Evolutionary conservation across 23 tunicate species (phyloP).

Genomic region (Halocynthia roretzi): DNA sequence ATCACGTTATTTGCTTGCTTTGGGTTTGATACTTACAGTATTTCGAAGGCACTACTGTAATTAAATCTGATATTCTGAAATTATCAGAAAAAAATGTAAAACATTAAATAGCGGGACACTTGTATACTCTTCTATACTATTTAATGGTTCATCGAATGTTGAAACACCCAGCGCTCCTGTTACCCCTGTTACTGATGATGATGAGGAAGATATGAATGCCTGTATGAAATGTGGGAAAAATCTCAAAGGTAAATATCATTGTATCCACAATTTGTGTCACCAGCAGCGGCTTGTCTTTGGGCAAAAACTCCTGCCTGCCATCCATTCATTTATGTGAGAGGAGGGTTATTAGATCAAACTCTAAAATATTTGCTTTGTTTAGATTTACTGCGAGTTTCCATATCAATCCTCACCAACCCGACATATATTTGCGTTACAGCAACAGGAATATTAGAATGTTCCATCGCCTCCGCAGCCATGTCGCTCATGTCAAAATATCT

Average conservation of each 20-base stretch:
- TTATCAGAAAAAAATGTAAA: too few relatives aligned
- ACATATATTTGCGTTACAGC: conserved; percentile 76
- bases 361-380: not conserved
- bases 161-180: conserved; percentile 40
- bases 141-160: conserved; percentile 11
- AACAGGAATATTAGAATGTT: conserved; percentile 82
- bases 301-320: too few relatives aligned
- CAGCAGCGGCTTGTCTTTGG: too few relatives aligned
- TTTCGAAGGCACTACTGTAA: too few relatives aligned
- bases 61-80: too few relatives aligned
- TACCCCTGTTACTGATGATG: conserved; percentile 26
- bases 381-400: conserved; percentile 74
- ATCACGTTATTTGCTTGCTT: too few relatives aligned
- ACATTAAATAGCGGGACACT: too few relatives aligned
- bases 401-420: conserved; percentile 60
- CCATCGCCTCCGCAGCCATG: conserved; percentile 89
- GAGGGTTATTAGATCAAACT: too few relatives aligned
- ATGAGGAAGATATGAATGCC: conserved; percentile 32
- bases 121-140: too few relatives aligned
- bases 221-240: conserved; percentile 75
- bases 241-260: conserved; percentile 39
- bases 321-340: too few relatives aligned
- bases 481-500: conserved; percentile 96
- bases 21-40: too few relatives aligned
- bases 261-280: too few relatives aligned